phyloP scores from a whole-genome alignment of 2,888 invertebrate genomes.

The Protophormia terraenovae region DNA sequence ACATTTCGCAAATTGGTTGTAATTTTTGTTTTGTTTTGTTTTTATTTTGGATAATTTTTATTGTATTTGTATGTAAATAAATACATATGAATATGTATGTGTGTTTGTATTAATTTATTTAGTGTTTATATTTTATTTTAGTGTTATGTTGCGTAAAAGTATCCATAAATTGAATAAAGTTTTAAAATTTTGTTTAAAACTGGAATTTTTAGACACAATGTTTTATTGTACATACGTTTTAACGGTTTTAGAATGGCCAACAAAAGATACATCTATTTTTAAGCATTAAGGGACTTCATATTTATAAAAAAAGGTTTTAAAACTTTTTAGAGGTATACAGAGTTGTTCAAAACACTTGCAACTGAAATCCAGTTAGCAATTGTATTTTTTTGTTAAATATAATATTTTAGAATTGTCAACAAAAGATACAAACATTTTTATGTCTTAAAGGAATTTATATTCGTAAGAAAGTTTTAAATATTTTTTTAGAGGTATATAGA shows the following conservation, averaged over 20 bases:
- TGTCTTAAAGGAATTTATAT: too few species aligned
- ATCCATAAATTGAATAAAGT: neutral
- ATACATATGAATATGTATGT: too few species aligned
- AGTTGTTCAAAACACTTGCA: too few species aligned
- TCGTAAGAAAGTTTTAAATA: too few species aligned
- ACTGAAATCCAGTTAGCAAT: too few species aligned
- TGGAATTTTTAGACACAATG: neutral
- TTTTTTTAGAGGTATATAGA: too few species aligned
- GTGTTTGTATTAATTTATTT: neutral
- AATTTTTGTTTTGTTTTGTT: conserved; percentile 12
- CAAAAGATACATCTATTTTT: neutral
- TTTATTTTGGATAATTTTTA: conserved; percentile 1
- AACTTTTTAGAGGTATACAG: too few species aligned
- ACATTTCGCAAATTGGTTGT: conserved; percentile 55
- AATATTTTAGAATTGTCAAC: too few species aligned
- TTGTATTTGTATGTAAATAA: neutral
- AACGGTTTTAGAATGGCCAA: neutral
- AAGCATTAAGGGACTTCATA: neutral
- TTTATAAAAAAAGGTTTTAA: neutral
- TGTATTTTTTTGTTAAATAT: too few species aligned
- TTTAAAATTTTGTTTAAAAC: neutral
- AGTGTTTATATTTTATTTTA: conserved; percentile 32
- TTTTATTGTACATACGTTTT: neutral
- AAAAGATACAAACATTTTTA: too few species aligned
- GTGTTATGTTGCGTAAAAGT: conserved; percentile 57